These are phyloP conservation scores for Lepilemur septentrionalis DNA, from an alignment of 2,797 vertebrate species.

Conservation along the genomic window DNA sequence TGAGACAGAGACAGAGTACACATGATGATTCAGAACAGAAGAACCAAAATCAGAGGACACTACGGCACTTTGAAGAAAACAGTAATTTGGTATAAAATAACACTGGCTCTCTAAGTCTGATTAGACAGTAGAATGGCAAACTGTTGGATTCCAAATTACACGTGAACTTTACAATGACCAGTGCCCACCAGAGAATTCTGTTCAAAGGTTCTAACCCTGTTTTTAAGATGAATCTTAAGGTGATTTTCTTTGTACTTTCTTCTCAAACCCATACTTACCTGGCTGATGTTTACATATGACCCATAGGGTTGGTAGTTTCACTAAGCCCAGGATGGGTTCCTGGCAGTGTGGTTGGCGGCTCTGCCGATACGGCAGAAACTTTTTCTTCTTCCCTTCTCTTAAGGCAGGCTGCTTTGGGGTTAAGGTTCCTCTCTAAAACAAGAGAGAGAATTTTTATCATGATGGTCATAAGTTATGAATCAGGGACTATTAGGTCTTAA, in stretches of 20 bases:
- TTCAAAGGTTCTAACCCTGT: not conserved
- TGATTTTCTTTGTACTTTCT: not conserved
- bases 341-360: conserved; percentile 92
- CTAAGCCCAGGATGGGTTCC: conserved; percentile 94
- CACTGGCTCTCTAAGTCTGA: not conserved
- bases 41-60: not conserved
- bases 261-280: conserved; percentile 77
- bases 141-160: not conserved
- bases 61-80: not conserved
- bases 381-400: conserved; percentile 99
- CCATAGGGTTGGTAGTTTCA: conserved; percentile 98
- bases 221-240: not conserved
- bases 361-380: conserved; percentile 93
- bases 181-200: not conserved
- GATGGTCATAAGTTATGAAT: not conserved
- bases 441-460: conserved; percentile 46
- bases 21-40: not conserved
- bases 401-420: conserved; percentile 99
- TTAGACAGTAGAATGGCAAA: not conserved
- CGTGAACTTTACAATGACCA: not conserved
- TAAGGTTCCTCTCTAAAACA: conserved; percentile 94
- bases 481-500: not conserved
- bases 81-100: conserved; percentile 9
- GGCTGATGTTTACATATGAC: conserved; percentile 95
- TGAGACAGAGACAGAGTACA: not conserved